These are phyloP conservation scores for Branchinecta lindahli DNA, from an alignment of 1,140 invertebrate species.

Conservation along the genomic window DNA sequence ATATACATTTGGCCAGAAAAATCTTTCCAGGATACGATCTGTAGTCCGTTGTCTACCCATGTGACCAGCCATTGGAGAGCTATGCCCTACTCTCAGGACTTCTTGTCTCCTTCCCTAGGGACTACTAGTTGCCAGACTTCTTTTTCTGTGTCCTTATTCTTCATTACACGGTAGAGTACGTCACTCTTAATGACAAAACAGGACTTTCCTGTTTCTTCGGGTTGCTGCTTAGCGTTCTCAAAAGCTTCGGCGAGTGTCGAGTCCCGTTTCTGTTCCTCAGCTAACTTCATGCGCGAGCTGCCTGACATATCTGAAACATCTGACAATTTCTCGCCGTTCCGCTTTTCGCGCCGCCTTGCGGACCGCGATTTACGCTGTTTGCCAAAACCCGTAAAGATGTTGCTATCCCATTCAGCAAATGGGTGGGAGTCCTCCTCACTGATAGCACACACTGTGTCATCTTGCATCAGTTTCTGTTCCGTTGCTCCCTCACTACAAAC, in stretches of 20 bases:
- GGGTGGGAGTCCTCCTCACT: no score
- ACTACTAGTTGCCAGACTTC: background rate
- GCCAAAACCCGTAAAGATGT: no score
- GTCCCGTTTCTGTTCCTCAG: background rate
- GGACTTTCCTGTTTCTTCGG: no score
- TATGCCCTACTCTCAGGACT: background rate
- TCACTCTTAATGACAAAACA: slow-evolving; percentile 4
- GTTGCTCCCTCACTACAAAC: no score
- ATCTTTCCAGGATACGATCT: background rate
- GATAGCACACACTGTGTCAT: no score
- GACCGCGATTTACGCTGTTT: no score
- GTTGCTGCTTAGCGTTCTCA: background rate
- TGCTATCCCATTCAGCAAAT: no score
- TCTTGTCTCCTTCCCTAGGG: background rate
- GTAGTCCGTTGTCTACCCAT: slow-evolving; percentile 7
- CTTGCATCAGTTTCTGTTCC: no score
- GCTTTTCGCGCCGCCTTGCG: no score
- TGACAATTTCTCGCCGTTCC: no score
- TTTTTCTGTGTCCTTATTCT: background rate
- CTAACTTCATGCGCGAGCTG: no score
- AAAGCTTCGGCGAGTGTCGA: background rate
- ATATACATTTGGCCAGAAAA: slow-evolving; percentile 5
- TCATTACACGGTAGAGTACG: background rate
- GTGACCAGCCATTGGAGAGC: background rate
- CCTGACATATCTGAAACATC: no score